Evolutionary conservation across 2,888 invertebrate species (phyloP), one percentile per base, ranked within the genome.

Genomic region (Anthrax anthrax): DNA sequence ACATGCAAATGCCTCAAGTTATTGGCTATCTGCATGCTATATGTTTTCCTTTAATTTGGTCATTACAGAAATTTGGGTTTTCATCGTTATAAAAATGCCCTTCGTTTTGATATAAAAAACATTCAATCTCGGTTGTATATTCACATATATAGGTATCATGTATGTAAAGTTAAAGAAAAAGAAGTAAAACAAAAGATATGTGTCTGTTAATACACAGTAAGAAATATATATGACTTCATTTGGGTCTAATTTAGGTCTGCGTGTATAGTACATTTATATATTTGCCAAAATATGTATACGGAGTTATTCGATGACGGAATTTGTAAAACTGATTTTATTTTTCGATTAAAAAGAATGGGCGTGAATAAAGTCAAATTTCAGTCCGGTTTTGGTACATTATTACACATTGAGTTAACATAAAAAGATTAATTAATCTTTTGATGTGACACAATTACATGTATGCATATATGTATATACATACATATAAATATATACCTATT

Each of bases 1-100:
- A 36, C 39, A 45, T 45, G 44, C 44, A 40, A 45, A 45, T 45
- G 36, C 16, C 8, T 23, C 23, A 17, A 32, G 13, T 32, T 32
- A 23, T 23, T 23, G 23, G 8, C 23, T 23, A 32, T 32, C 29
- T 32, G 29, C 29, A 12, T 32, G 29, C 1, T 12, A 12, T 32
- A 12, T 32, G 29, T 32, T 32, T 12, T 32, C 29, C 8, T 32
- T 32, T 32, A 32, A 32, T 32, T 12, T 32, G 29, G 9, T 9
- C 2, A 32, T 32, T 32, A 32, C 10, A 32, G 12, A 32, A 12
- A 12, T 12, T 32, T n/a, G n/a, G n/a, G n/a, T n/a, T 32, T 32
- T 32, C 29, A 12, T 32, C 9, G 12, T 12, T 32, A 32, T 8
- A 32, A 32, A 27, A 27, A 2, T 27, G 9, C 23, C 23, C 23